Base-by-base conservation (phyloP, 2,113 vertebrate genomes). In the Steatornis caripensis region DNA sequence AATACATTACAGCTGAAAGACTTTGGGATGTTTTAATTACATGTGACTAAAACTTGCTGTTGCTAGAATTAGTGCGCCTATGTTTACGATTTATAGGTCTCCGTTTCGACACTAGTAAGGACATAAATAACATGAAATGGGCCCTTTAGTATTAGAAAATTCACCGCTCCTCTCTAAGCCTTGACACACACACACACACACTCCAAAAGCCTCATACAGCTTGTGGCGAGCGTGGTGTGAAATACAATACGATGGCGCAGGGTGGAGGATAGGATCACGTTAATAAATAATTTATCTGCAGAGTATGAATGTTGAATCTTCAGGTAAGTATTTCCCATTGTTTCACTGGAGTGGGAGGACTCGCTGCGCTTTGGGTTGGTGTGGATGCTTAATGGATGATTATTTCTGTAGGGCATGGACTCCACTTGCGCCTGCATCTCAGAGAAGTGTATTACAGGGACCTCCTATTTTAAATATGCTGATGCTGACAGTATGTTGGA, bases 11-110 rank as follows among this genome's bases (percentile, higher is more conserved):
- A 96, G 97, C 98, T 89, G 97, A 96, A 97, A 97, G 98, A 98
- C 95, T 98, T 98, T 98, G 98, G 96, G 98, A 98, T 98, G 97
- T 98, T 98, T 98, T 98, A 98, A 98, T 98, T 98, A 98, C 97
- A 98, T 98, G 94, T 97, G 98, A 96, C 94, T 97, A 98, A 98
- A 97, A 96, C 96, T 98, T 94, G 93, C 97, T 93, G 61, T 95
- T 96, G 97, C 94, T 97, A 82, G 97, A 97, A 98, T 98, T 97
- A 98, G 97, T 95, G 88, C 1, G 87, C 93, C 97, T 97, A 21
- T 97, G 97, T 97, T 97, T 95, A 96, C 87, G 64, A 98, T 98
- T 98, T 98, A 98, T 98, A 93, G 97, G 94, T 97, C 95, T 97
- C 96, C 22, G 79, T 94, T 97, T 96, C 58, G 53, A 97, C 70